phyloP scores from a whole-genome alignment of 2,113 vertebrate genomes.

The Gymnorhina tibicen region DNA sequence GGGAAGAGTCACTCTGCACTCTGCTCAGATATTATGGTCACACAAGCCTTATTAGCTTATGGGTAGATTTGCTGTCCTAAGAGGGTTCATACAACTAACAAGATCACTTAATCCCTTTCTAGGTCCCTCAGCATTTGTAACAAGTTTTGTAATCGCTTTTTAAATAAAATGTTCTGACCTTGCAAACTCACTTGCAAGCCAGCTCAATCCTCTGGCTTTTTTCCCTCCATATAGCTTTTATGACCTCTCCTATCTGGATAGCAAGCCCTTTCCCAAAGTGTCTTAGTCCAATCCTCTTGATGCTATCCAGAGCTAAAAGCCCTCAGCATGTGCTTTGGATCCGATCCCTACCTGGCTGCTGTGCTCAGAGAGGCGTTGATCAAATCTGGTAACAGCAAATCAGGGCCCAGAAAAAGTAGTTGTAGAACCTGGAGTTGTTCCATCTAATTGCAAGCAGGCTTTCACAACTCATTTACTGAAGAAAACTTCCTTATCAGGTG shows the following conservation, averaged over 20 bases:
- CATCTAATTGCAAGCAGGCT: slow-evolving; percentile 52
- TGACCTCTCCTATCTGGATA: slow-evolving; percentile 56
- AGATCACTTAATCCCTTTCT: slow-evolving; percentile 44
- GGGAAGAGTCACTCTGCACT: slow-evolving; percentile 44
- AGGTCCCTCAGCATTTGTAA: slow-evolving; percentile 28
- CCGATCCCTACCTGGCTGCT: slow-evolving; percentile 26
- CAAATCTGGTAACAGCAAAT: slow-evolving; percentile 46
- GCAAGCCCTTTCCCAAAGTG: slow-evolving; percentile 32
- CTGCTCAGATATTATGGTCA: background rate
- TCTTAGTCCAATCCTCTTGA: slow-evolving; percentile 40
- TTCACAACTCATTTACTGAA: slow-evolving; percentile 51
- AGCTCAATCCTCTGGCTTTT: slow-evolving; percentile 48
- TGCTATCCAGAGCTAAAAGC: slow-evolving; percentile 51
- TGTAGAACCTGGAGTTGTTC: slow-evolving; percentile 39
- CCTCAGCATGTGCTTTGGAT: slow-evolving; percentile 53
- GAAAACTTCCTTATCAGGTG: slow-evolving; percentile 60
- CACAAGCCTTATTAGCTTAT: background rate
- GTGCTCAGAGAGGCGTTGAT: slow-evolving; percentile 22
- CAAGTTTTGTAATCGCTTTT: slow-evolving; percentile 44
- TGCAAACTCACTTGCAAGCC: slow-evolving; percentile 34
- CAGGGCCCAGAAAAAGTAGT: slow-evolving; percentile 13
- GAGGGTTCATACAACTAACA: background rate
- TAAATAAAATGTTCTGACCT: slow-evolving; percentile 49
- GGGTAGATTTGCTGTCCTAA: slow-evolving; percentile 1
- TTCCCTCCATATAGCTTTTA: slow-evolving; percentile 49